Evolutionary conservation across 2,888 invertebrate genomes (phyloP), one percentile per base, ranked within the genome.

Genomic region (Dioctria rufipes): DNA sequence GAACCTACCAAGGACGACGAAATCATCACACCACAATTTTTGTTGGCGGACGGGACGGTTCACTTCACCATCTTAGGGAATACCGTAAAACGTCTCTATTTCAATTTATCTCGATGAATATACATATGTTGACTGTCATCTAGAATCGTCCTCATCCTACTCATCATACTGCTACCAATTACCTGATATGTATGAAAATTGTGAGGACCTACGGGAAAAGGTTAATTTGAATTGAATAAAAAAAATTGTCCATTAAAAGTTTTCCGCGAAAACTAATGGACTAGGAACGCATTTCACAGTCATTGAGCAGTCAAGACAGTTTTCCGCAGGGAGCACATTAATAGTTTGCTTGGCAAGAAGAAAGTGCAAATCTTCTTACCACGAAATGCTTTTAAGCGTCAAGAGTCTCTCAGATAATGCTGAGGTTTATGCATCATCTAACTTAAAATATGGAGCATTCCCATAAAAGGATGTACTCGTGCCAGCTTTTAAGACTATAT

Each of bases 361-460:
- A 40, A 73, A 54, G 73, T 73, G 73, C 54, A 73, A 73, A 73
- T 73, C 73, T 54, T 58, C 58, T 73, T 73, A 73, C 73, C 73
- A 58, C 73, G 40, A 73, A 73, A 73, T 73, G 73, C 73, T 73
- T 54, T 73, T 73, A 73, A 73, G 54, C 73, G 58, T 54, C 51
- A 39, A 73, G 73, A 39, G 58, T 73, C 51, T 54, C 54, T 25
- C 39, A 73, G 73, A 73, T 73, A 73, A 73, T 73, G 42, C 73
- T 54, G 58, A 58, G 58, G 54, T 73, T 73, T 73, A 73, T 73
- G 73, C 73, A 73, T 73, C 73, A 73, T 73, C 51, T 73, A 73
- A 51, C 54, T 37, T 51, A 40, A 73, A 73, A 51, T 73, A 73
- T 40, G 73, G 39, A 54, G 5, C n/a, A 54, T 11, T 37, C 39